Evolutionary conservation across 2,888 invertebrate species (phyloP), one percentile per base, ranked within the genome.

Genomic region (Scaptomyza tumidula): DNA sequence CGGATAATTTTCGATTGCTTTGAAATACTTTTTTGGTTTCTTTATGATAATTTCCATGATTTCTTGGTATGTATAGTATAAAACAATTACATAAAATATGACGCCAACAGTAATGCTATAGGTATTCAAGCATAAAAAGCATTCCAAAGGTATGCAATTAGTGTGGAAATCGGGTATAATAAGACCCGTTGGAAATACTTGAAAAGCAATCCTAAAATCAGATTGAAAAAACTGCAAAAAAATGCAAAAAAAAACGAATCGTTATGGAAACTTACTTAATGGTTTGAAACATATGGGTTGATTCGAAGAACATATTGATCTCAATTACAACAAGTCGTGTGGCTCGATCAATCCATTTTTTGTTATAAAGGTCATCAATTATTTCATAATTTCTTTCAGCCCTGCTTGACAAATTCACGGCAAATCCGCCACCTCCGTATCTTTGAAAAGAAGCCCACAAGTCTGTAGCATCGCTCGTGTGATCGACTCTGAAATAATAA

Each of bases 111-210:
- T 0, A 3, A 50, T 11, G 5, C 0, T 24, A 2, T n/a, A 7
- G 10, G 0, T 0, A 0, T n/a, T 16, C 3, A 9, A 5, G 37
- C 7, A 10, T 0, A 61, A 29, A 9, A 71, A 57, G 5, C 41
- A 24, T 3, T 43, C 6, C 6, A 61, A 0, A 0, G 45, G 45
- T 14, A 71, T 50, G 0, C 11, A n/a, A 2, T 14, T 4, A 4
- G 49, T 27, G 0, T 9, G 13, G 2, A 9, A 7, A 0, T 35
- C 5, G 6, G 75, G 53, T 5, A n/a, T 3, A 13, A 72, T 41
- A 0, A 69, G 1, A 1, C 69, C 72, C 52, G 63, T 69, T 13
- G 75, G 70, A 9, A 58, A 35, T 14, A 75, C n/a, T 49, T 75
- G 45, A 24, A 75, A 75, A 0, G 24, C 4, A 3, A 75, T 2